These are phyloP conservation scores for Natator depressus DNA, from an alignment of 2,113 vertebrate species.

Conservation along the genomic window DNA sequence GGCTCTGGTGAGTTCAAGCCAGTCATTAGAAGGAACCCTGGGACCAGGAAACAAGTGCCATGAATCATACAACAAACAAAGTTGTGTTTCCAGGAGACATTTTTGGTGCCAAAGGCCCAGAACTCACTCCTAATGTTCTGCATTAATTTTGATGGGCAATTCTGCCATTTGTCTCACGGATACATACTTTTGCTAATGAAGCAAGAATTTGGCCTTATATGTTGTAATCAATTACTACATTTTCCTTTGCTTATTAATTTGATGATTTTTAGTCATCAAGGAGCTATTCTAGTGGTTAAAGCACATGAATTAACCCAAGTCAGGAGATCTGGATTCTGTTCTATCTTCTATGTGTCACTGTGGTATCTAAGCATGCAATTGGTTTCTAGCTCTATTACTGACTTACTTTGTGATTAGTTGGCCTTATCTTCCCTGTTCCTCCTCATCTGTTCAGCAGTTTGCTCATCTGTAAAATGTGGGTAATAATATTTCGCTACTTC, in stretches of 20 bases:
- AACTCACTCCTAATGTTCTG: neutral
- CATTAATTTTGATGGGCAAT: neutral
- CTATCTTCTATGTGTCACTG: constrained; percentile 51
- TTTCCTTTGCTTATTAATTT: constrained; percentile 28
- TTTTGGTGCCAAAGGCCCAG: neutral
- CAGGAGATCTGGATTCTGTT: constrained; percentile 10
- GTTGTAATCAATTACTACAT: neutral
- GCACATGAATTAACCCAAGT: neutral
- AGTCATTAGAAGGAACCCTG: neutral
- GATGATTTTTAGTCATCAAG: neutral
- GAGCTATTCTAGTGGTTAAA: neutral
- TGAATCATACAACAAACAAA: neutral
- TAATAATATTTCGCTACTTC: constrained; percentile 73
- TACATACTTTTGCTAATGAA: constrained; percentile 2
- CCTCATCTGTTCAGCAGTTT: constrained; percentile 59
- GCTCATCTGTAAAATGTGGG: constrained; percentile 74
- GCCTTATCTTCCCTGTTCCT: constrained; percentile 64
- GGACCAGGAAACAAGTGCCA: accelerated
- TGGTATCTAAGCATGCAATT: constrained; percentile 34
- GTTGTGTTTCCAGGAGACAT: neutral
- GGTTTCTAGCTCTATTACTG: constrained; percentile 64
- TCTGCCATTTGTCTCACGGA: neutral
- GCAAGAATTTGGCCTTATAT: neutral
- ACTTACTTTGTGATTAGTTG: constrained; percentile 66
- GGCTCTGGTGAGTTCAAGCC: neutral